A percentile compares a stretch with the other conserved stretches of the same genome.
phyloP scores from a whole-genome alignment of 2,797 vertebrate genomes.

The Distichodus sexfasciatus region DNA sequence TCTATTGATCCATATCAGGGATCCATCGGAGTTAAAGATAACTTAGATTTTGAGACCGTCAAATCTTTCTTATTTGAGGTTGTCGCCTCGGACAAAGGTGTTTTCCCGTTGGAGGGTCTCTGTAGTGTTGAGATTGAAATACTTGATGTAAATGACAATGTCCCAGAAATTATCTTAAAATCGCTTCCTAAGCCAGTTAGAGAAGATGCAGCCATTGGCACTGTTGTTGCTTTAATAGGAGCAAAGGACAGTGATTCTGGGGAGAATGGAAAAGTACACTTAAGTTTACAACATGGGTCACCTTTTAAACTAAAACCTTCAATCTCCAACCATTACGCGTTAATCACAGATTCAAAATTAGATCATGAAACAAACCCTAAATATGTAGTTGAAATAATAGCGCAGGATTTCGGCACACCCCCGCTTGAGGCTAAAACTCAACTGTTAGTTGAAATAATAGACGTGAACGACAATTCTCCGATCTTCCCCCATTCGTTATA shows the following conservation, averaged over 20 bases:
- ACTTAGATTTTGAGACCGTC: conserved; percentile 73
- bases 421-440: conserved; percentile 11
- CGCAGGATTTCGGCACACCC: conserved; percentile 23
- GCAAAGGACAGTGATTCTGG: conserved; percentile 76
- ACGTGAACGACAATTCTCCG: conserved; percentile 42
- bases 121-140: conserved; percentile 75
- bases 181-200: conserved; percentile 73
- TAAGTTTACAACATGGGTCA: conserved; percentile 59
- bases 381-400: conserved; percentile 29
- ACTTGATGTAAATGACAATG: conserved; percentile 76
- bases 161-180: conserved; percentile 73
- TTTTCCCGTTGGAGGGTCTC: conserved; percentile 72
- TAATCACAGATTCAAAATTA: conserved; percentile 17
- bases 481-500: conserved; percentile 26
- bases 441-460: conserved; percentile 21
- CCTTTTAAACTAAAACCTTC: conserved; percentile 62
- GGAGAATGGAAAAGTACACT: conserved; percentile 69
- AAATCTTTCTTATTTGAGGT: conserved; percentile 72
- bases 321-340: conserved; percentile 28
- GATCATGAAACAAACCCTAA: conserved; percentile 25
- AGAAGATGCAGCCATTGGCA: conserved; percentile 69
- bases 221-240: conserved; percentile 75
- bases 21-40: conserved; percentile 62
- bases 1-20: conserved; percentile 68
- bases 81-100: conserved; percentile 72